phyloP scores from a whole-genome alignment of 1,140 invertebrate genomes.

The Diorhabda carinulata region DNA sequence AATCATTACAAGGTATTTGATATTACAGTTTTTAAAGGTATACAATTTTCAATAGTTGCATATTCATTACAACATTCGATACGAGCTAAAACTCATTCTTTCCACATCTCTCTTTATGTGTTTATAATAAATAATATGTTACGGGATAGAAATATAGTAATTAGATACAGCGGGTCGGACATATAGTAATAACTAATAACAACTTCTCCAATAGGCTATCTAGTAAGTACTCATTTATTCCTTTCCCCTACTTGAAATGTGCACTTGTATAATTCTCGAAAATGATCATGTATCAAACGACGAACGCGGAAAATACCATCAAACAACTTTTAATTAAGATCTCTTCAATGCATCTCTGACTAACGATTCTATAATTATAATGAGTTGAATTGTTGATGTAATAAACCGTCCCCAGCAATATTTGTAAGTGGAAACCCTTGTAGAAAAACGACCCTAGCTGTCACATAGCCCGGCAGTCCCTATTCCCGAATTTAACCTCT shows the following conservation, averaged over 20 bases:
- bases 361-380: constrained; percentile 46
- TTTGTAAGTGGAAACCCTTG: constrained; percentile 33
- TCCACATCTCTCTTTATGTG: too few relatives aligned
- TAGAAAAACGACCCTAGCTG: constrained; percentile 25
- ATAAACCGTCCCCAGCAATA: constrained; percentile 45
- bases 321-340: constrained; percentile 19
- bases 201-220: background rate
- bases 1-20: too few relatives aligned
- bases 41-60: too few relatives aligned
- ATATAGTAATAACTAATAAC: background rate
- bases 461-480: constrained; percentile 15
- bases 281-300: constrained; percentile 8
- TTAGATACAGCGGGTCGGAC: too few relatives aligned
- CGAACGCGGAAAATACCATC: constrained; percentile 4
- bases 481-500: constrained; percentile 15
- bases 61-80: too few relatives aligned
- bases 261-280: background rate
- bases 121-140: too few relatives aligned
- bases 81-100: too few relatives aligned
- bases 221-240: background rate
- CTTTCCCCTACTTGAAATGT: background rate
- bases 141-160: too few relatives aligned
- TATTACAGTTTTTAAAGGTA: too few relatives aligned
- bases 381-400: constrained; percentile 46
- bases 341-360: constrained; percentile 27